Percentiles rank a stretch among this genome's conserved stretches.
phyloP scores from a whole-genome alignment of 2,888 invertebrate species.

The Sinhomidia bicolor region DNA sequence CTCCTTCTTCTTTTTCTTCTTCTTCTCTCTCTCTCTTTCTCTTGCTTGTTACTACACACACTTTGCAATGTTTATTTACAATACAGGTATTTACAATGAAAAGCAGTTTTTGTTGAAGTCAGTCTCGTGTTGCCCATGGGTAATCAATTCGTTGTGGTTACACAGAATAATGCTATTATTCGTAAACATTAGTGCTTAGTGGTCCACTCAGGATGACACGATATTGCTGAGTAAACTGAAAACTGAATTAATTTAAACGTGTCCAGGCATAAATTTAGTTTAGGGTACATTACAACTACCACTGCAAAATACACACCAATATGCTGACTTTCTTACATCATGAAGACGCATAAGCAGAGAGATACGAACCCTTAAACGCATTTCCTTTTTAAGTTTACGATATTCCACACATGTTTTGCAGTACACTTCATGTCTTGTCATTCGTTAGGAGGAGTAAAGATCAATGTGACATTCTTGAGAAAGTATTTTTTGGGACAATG shows the following conservation, averaged over 20 bases:
- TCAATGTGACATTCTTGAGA: slow-evolving; percentile 39
- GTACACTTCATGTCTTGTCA: neutral
- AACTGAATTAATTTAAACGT: too few relatives aligned
- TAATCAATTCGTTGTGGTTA: slow-evolving; percentile 67
- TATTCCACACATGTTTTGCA: neutral
- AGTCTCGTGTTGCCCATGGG: slow-evolving; percentile 70
- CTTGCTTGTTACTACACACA: neutral
- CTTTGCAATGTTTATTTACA: neutral
- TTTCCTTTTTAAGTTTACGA: slow-evolving; percentile 23
- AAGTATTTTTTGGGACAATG: slow-evolving; percentile 19
- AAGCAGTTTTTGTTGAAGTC: slow-evolving; percentile 63
- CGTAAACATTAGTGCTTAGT: neutral
- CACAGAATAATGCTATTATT: neutral
- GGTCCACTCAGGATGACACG: neutral
- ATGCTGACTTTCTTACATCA: neutral
- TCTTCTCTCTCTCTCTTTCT: neutral
- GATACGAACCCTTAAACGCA: neutral
- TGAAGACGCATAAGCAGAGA: neutral
- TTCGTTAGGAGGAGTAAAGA: neutral
- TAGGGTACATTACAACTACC: neutral
- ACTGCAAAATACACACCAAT: neutral
- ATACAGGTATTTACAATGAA: neutral
- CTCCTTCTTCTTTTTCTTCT: too few relatives aligned
- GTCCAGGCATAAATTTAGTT: neutral
- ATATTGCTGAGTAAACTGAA: too few relatives aligned